Conservation (phyloP, 2,888 invertebrate species). For the Ichneumoninae sp. region DNA sequence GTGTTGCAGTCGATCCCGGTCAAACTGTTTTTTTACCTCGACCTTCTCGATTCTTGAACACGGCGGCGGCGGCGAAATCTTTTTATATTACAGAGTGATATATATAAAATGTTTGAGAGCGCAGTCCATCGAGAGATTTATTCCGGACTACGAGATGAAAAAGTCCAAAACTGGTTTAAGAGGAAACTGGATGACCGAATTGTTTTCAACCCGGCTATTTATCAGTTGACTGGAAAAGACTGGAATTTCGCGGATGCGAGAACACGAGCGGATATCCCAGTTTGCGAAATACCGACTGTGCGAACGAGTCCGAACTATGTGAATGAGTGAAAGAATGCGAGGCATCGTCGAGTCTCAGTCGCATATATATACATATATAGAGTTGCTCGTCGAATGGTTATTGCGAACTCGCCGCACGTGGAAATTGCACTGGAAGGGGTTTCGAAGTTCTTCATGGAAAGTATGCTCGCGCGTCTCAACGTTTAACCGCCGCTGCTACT, state of each 20-base stretch:
- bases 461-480: conserved; percentile 42
- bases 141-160: not conserved
- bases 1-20: no score
- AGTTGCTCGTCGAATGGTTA: conserved; percentile 44
- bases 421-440: conserved; percentile 48
- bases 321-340: conserved; percentile 53
- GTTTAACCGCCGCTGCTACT: not conserved
- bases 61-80: no score
- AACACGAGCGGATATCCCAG: conserved; percentile 72
- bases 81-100: no score
- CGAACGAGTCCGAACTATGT: conserved; percentile 48
- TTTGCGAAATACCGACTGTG: conserved; percentile 70
- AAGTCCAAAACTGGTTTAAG: not conserved
- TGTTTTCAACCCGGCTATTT: not conserved
- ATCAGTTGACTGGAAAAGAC: not conserved
- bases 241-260: conserved; percentile 16
- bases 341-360: conserved; percentile 37
- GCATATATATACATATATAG: not conserved
- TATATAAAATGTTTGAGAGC: not conserved
- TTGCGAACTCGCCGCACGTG: conserved; percentile 21
- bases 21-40: no score
- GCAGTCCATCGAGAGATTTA: not conserved
- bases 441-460: conserved; percentile 53
- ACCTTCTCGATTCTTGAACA: no score
- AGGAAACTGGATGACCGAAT: not conserved